A percentile compares a stretch with the other conserved stretches of the same genome.
phyloP scores from a whole-genome alignment of 1,140 invertebrate species.

The Philaenus spumarius region DNA sequence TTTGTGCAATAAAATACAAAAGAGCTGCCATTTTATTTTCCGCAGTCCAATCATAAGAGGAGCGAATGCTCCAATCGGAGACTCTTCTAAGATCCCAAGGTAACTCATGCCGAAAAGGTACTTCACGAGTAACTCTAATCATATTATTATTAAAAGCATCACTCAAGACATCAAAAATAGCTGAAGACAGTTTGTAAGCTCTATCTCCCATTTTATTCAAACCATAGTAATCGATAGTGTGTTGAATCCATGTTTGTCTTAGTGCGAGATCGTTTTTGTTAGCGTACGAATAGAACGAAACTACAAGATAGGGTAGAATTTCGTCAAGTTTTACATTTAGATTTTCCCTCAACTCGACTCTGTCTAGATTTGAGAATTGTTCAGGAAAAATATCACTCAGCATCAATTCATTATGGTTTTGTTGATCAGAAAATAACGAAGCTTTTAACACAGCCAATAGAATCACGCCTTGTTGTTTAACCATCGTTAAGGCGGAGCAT shows the following conservation, averaged over 20 bases:
- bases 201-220: not conserved
- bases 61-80: not conserved
- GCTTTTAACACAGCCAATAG: not conserved
- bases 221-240: not conserved
- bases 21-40: conserved; percentile 23
- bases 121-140: no score
- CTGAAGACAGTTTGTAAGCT: no score
- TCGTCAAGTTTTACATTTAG: conserved; percentile 2
- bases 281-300: not conserved
- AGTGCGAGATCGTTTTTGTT: not conserved
- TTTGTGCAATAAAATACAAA: conserved; percentile 18
- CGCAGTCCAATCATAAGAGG: not conserved
- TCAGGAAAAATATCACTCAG: not conserved
- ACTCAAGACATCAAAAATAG: no score
- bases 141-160: no score
- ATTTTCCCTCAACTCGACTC: not conserved
- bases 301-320: conserved; percentile 4
- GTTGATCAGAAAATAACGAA: not conserved
- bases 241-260: not conserved
- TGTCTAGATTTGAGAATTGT: not conserved
- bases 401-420: not conserved
- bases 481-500: conserved; percentile 32
- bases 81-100: conserved; percentile 22
- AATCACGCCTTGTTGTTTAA: conserved; percentile 36
- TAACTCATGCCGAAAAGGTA: not conserved